Conservation (phyloP, 2,797 vertebrate species). For the Schizothorax lantsangensis region DNA sequence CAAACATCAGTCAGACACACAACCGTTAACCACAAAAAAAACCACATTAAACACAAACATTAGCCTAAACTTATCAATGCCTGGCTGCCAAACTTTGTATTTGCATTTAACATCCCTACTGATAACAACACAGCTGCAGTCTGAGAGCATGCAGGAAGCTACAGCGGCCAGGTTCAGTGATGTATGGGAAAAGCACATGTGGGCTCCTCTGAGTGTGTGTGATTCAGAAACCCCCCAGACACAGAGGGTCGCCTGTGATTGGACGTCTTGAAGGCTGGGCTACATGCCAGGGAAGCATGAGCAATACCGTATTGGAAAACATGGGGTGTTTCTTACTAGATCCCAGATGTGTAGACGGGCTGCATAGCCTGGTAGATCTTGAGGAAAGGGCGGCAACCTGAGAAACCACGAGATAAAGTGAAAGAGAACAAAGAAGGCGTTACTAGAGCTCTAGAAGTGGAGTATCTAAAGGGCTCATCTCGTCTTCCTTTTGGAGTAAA, state of each 20-base stretch:
- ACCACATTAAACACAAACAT: neutral
- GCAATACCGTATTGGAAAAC: slow-evolving; percentile 45
- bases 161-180: neutral
- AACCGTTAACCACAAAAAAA: neutral
- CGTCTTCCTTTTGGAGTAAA: neutral
- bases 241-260: slow-evolving; percentile 40
- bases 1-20: slow-evolving; percentile 26
- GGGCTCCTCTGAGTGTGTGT: slow-evolving; percentile 33
- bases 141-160: neutral
- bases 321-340: slow-evolving; percentile 87
- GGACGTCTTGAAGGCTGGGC: slow-evolving; percentile 37
- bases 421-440: slow-evolving; percentile 36
- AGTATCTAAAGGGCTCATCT: neutral
- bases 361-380: slow-evolving; percentile 99
- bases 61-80: neutral
- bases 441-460: slow-evolving; percentile 19
- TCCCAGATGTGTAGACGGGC: slow-evolving; percentile 98
- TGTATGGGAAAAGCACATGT: slow-evolving; percentile 51
- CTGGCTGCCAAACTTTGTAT: neutral
- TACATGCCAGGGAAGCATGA: slow-evolving; percentile 44
- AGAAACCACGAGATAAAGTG: slow-evolving; percentile 35
- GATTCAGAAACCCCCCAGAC: slow-evolving; percentile 31
- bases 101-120: neutral
- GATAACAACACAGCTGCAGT: slow-evolving; percentile 10
- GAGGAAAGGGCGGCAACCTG: slow-evolving; percentile 96